Conservation (phyloP, 2,113 vertebrate genomes). For the Asarcornis scutulata region DNA sequence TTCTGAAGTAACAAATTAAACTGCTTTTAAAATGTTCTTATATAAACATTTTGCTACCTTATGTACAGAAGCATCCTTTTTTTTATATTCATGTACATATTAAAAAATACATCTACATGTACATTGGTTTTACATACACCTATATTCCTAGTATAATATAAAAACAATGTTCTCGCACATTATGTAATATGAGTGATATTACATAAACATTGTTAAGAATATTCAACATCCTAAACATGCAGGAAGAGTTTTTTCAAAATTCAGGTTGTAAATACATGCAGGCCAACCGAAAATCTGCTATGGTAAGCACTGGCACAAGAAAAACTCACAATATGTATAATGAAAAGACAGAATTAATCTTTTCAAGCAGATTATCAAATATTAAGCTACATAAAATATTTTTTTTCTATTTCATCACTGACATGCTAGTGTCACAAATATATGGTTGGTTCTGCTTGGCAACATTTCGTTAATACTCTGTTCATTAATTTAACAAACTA, state of each 20-base stretch:
- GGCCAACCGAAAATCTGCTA: neutral
- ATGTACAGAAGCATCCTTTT: neutral
- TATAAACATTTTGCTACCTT: neutral
- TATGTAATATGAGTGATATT: neutral
- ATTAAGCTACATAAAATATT: neutral
- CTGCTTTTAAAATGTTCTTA: neutral
- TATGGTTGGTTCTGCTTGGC: conserved; percentile 54
- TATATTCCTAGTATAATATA: neutral
- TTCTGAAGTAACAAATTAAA: neutral
- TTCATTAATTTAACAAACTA: conserved; percentile 77
- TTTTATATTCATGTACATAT: neutral
- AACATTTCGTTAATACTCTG: conserved; percentile 61
- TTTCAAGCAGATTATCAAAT: conserved; percentile 44
- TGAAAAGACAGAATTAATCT: conserved; percentile 6
- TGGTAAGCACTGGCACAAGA: neutral
- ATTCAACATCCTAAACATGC: neutral
- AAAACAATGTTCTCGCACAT: neutral
- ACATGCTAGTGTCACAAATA: conserved; percentile 32
- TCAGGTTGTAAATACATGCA: neutral
- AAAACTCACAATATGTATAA: neutral
- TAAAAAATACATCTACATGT: neutral
- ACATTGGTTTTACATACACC: neutral
- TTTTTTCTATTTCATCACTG: neutral
- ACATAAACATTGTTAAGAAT: neutral
- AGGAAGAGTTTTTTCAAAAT: neutral